A percentile compares a stretch with the other conserved stretches of the same genome.
Evolutionary conservation across 1,140 invertebrate species (phyloP).

Genomic region (Brachionus koreanus): DNA sequence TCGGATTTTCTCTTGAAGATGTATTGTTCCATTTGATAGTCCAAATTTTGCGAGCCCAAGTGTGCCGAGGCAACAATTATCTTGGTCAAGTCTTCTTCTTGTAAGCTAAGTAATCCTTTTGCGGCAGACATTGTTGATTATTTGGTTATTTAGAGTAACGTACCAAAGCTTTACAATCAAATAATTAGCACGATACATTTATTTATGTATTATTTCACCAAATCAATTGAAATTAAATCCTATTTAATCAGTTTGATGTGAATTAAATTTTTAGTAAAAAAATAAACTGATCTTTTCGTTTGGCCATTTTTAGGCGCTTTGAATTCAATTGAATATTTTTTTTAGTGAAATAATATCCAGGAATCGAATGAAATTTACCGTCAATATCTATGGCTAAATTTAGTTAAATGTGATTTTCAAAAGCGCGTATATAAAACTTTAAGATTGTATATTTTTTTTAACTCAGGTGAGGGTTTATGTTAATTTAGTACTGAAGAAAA

Average conservation of each 20-base stretch:
- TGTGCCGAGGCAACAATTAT: constrained; percentile 88
- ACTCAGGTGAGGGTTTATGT: constrained; percentile 37
- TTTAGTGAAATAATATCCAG: constrained; percentile 3
- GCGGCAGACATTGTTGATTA: constrained; percentile 43
- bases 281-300: not conserved
- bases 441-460: not conserved
- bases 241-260: not conserved
- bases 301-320: not conserved
- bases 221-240: not conserved
- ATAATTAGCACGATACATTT: not conserved
- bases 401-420: constrained; percentile 25
- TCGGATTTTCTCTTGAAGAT: constrained; percentile 84
- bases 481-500: constrained; percentile 33
- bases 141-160: constrained; percentile 42
- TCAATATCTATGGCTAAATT: constrained; percentile 41
- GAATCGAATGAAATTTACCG: constrained; percentile 18
- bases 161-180: constrained; percentile 22
- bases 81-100: constrained; percentile 82
- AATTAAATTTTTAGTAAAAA: not conserved
- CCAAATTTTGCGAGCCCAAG: constrained; percentile 81
- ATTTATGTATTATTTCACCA: not conserved
- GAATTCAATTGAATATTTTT: not conserved
- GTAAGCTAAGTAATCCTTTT: constrained; percentile 43
- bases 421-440: not conserved
- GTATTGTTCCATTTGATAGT: constrained; percentile 83